These are phyloP conservation scores for Glandiceps talaboti DNA, from an alignment of 53 echinoderm and acorn worm genomes.

Conservation along the genomic window DNA sequence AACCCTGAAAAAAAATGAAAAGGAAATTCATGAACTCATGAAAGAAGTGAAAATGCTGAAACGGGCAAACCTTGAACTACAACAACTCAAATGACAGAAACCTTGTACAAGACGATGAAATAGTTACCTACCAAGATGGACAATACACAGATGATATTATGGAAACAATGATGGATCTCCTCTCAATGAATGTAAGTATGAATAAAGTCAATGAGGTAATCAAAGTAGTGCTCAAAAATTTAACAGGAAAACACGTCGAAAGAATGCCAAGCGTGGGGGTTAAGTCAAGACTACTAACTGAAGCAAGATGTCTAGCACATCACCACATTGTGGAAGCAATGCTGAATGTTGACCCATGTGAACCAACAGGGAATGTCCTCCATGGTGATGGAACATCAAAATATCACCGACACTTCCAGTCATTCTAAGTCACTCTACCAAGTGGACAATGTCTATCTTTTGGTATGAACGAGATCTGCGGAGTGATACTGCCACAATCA, in stretches of 20 bases:
- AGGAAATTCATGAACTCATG: too few relatives aligned
- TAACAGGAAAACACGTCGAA: background rate
- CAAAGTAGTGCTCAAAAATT: constrained; percentile 3
- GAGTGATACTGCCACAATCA: too few relatives aligned
- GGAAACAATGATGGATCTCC: constrained; percentile 25
- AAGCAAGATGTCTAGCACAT: constrained; percentile 26
- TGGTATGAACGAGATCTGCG: too few relatives aligned
- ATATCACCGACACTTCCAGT: too few relatives aligned
- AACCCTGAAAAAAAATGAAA: too few relatives aligned
- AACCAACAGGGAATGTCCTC: constrained; percentile 20
- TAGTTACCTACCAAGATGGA: constrained; percentile 11
- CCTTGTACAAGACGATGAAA: constrained; percentile 9
- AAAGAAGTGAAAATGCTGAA: too few relatives aligned
- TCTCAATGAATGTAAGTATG: constrained; percentile 16
- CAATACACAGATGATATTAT: constrained; percentile 13
- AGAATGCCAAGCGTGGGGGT: constrained; percentile 15
- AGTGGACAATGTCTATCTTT: too few relatives aligned
- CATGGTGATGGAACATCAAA: too few relatives aligned
- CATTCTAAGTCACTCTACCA: constrained; percentile 27
- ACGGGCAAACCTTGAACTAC: background rate
- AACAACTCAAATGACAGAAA: background rate
- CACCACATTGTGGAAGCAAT: constrained; percentile 25
- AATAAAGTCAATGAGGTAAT: constrained; percentile 10
- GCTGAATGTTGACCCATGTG: constrained; percentile 1
- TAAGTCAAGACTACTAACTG: constrained; percentile 7